Conservation (phyloP, 2,888 invertebrate genomes). For the Mamestra brassicae region DNA sequence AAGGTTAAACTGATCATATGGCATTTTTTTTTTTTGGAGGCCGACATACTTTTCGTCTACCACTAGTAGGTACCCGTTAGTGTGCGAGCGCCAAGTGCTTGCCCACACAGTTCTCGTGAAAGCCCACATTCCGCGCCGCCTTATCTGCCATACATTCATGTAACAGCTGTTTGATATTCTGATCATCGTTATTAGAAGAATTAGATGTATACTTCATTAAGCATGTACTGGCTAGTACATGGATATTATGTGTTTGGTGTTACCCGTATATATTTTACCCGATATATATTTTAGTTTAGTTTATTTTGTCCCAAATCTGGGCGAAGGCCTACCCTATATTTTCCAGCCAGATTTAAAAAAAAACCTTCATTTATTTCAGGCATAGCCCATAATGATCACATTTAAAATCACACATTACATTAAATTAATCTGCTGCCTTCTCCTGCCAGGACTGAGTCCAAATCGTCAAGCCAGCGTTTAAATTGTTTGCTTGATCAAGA, state of each 20-base stretch:
- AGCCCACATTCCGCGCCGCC: constrained; percentile 62
- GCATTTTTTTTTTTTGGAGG: too few species aligned
- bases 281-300: not conserved
- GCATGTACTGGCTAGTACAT: constrained; percentile 33
- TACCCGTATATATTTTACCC: not conserved
- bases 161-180: constrained; percentile 64
- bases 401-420: too few species aligned
- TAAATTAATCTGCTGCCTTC: too few species aligned
- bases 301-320: too few species aligned
- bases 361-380: too few species aligned
- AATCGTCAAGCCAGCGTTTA: too few species aligned
- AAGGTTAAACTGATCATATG: too few species aligned
- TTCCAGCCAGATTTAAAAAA: too few species aligned
- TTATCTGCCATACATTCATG: constrained; percentile 61
- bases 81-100: constrained; percentile 58
- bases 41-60: not conserved
- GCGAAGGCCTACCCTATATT: too few species aligned
- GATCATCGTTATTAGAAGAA: constrained; percentile 67
- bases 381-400: too few species aligned
- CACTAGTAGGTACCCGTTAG: constrained; percentile 50
- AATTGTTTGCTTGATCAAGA: too few species aligned
- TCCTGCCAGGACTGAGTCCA: too few species aligned
- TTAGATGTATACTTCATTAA: constrained; percentile 65
- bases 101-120: constrained; percentile 62
- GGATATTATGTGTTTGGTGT: constrained; percentile 15